Conservation (phyloP, 2,888 invertebrate species). For the Drosophila trichaetosa region DNA sequence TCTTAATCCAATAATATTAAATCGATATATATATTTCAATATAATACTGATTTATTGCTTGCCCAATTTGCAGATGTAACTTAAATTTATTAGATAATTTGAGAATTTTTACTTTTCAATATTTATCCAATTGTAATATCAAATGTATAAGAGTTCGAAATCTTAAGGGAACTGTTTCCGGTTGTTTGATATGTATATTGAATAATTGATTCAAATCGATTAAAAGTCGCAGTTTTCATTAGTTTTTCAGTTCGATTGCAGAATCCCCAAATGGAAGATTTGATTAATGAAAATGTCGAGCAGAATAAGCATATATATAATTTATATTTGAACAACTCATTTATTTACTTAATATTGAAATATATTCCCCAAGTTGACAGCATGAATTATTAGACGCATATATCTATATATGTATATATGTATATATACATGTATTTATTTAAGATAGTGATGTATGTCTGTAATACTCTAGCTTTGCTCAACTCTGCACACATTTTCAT, state of each 20-base stretch:
- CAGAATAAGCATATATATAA: not conserved
- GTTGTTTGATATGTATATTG: too few species aligned
- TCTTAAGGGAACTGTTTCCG: too few species aligned
- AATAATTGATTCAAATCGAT: not conserved
- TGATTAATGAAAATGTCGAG: not conserved
- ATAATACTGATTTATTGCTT: not conserved
- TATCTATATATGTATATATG: too few species aligned
- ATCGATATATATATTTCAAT: not conserved
- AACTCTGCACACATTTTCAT: conserved; percentile 53
- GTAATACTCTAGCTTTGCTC: conserved; percentile 21
- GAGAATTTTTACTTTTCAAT: not conserved
- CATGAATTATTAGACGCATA: not conserved
- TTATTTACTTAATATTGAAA: not conserved
- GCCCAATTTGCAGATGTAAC: not conserved
- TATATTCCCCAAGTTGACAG: not conserved
- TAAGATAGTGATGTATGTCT: not conserved
- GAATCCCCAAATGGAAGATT: not conserved
- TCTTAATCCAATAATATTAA: not conserved
- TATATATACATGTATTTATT: too few species aligned
- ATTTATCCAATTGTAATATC: not conserved
- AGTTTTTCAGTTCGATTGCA: not conserved
- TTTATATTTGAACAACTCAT: not conserved
- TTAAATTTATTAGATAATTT: not conserved
- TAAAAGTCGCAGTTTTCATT: not conserved
- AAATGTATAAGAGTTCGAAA: too few species aligned